Conservation (phyloP, 2,113 vertebrate species). For the Pachycephala philippinensis region DNA sequence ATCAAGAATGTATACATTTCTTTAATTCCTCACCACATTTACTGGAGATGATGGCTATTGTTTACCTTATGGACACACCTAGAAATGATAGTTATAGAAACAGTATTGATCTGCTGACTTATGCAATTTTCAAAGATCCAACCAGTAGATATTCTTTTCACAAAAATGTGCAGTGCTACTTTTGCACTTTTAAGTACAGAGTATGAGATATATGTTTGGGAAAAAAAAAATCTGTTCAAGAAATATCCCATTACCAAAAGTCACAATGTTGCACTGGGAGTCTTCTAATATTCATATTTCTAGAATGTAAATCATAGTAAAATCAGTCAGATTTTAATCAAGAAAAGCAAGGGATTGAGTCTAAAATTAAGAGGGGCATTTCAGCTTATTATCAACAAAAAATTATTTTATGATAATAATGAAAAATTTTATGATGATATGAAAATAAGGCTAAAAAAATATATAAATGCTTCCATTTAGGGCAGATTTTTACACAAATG, state of each 20-base stretch:
- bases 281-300: not conserved
- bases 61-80: accelerated
- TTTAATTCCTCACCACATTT: not conserved
- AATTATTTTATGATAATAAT: not conserved
- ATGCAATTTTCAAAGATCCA: not conserved
- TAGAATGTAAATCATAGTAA: not conserved
- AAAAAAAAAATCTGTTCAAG: not conserved
- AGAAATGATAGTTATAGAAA: not conserved
- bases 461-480: not conserved
- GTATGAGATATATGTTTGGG: not conserved
- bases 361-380: not conserved
- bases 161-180: not conserved
- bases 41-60: not conserved
- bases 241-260: not conserved
- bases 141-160: not conserved
- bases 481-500: not conserved
- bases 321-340: not conserved
- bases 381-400: not conserved
- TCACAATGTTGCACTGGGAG: not conserved
- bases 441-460: not conserved
- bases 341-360: not conserved
- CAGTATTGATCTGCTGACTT: not conserved
- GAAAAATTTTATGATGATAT: no score
- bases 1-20: not conserved
- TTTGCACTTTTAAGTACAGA: not conserved